A percentile compares a stretch with the other conserved stretches of the same genome.
These are phyloP conservation scores for Drosophila busckii DNA, from an alignment of 1,140 invertebrate species.

Conservation along the genomic window DNA sequence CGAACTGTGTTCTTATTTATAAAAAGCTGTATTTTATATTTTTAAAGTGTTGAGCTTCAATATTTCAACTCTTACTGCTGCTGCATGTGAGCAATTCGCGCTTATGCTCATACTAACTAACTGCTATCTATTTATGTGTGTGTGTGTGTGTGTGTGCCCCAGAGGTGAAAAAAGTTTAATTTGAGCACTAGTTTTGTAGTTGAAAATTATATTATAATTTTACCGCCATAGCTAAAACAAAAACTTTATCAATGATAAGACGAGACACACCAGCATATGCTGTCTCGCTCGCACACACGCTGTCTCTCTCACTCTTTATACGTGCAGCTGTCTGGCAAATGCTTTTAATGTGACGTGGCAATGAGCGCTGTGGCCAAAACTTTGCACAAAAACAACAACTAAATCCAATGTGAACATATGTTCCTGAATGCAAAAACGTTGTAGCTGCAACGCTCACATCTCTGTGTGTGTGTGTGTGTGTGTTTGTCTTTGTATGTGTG, in stretches of 20 bases:
- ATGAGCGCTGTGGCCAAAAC: constrained; percentile 35
- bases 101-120: no score
- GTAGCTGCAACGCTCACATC: constrained; percentile 26
- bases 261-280: constrained; percentile 10
- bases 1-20: no score
- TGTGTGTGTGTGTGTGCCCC: constrained; percentile 32
- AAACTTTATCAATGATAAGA: constrained; percentile 58
- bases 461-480: constrained; percentile 1
- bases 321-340: constrained; percentile 36
- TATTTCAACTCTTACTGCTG: no score
- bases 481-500: constrained; percentile 9
- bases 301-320: constrained; percentile 24
- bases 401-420: constrained; percentile 52
- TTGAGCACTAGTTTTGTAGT: constrained; percentile 61
- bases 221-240: constrained; percentile 46
- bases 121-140: constrained; percentile 9
- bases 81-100: no score
- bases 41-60: no score
- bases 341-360: constrained; percentile 62
- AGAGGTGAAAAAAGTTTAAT: constrained; percentile 68
- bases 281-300: constrained; percentile 14
- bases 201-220: constrained; percentile 72
- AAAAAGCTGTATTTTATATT: no score
- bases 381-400: constrained; percentile 51
- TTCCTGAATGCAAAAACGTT: constrained; percentile 64